Percentiles rank a stretch among this genome's conserved stretches.
phyloP scores from a whole-genome alignment of 2,113 vertebrate species.

The Scomber scombrus region DNA sequence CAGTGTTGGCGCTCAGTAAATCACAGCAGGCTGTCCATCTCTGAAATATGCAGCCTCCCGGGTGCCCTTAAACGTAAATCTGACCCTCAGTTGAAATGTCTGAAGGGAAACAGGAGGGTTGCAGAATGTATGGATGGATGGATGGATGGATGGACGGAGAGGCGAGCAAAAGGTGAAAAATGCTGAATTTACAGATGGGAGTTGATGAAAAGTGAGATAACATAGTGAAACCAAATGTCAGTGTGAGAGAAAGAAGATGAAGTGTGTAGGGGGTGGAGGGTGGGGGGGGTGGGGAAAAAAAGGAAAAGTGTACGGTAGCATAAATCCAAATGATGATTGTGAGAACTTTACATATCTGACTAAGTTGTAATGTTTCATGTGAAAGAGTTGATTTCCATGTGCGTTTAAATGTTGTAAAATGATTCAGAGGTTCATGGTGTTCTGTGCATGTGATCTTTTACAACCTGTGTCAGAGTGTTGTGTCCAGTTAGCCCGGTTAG shows the following conservation, averaged over 20 bases:
- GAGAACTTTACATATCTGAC: neutral
- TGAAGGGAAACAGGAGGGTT: neutral
- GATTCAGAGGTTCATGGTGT: conserved; percentile 3
- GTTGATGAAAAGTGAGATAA: conserved; percentile 2
- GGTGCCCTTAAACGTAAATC: conserved; percentile 36
- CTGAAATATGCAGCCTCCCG: conserved; percentile 53
- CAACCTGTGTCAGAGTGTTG: conserved; percentile 18
- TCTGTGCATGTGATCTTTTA: conserved; percentile 28
- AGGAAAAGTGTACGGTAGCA: neutral
- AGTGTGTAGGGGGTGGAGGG: no score
- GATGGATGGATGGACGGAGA: neutral
- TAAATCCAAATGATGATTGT: neutral
- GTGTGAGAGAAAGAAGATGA: neutral
- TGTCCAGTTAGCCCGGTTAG: conserved; percentile 30
- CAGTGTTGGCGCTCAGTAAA: conserved; percentile 35
- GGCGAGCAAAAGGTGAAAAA: neutral
- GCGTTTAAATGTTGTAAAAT: neutral
- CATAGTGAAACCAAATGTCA: neutral
- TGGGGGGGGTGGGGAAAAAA: no score
- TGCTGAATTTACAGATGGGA: neutral
- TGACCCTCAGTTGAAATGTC: conserved; percentile 35
- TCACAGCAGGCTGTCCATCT: conserved; percentile 42
- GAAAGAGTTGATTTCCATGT: neutral
- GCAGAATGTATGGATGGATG: conserved; percentile 9
- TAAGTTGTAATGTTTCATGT: neutral